Evolutionary conservation across 2,888 invertebrate genomes (phyloP).

Genomic region (Lacanobia wlatinum): DNA sequence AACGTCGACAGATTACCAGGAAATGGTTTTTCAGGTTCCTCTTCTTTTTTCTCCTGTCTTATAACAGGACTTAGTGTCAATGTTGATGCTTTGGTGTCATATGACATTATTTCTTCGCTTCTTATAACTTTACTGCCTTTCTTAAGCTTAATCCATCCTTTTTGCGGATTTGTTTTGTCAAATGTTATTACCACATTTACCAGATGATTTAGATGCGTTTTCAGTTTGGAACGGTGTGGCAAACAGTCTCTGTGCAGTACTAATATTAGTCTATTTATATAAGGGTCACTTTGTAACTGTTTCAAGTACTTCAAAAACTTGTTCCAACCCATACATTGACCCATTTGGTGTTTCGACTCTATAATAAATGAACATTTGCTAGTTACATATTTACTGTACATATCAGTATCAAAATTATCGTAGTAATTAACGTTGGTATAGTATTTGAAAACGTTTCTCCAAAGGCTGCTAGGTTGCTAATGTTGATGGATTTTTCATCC

Average conservation of each 20-base stretch:
- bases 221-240: constrained; percentile 79
- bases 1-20: constrained; percentile 90
- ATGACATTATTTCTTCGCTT: constrained; percentile 82
- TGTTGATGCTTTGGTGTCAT: constrained; percentile 77
- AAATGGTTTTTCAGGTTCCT: constrained; percentile 80
- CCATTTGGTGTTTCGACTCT: constrained; percentile 87
- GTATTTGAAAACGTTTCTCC: constrained; percentile 78
- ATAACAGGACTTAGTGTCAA: constrained; percentile 75
- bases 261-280: constrained; percentile 79
- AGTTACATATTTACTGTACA: constrained; percentile 65
- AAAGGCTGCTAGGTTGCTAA: constrained; percentile 77
- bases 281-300: constrained; percentile 69
- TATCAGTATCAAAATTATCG: constrained; percentile 70
- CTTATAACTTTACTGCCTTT: constrained; percentile 89
- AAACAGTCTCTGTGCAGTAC: constrained; percentile 89
- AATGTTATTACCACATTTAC: constrained; percentile 81
- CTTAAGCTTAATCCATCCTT: constrained; percentile 83
- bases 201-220: constrained; percentile 86
- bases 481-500: constrained; percentile 71
- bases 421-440: constrained; percentile 71
- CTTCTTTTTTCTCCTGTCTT: constrained; percentile 75
- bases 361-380: constrained; percentile 78
- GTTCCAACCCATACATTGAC: constrained; percentile 81
- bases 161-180: constrained; percentile 71
- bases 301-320: constrained; percentile 76